Evolutionary conservation across 2,888 invertebrate species (phyloP).

Genomic region (Eudasyphora cyanicolor): DNA sequence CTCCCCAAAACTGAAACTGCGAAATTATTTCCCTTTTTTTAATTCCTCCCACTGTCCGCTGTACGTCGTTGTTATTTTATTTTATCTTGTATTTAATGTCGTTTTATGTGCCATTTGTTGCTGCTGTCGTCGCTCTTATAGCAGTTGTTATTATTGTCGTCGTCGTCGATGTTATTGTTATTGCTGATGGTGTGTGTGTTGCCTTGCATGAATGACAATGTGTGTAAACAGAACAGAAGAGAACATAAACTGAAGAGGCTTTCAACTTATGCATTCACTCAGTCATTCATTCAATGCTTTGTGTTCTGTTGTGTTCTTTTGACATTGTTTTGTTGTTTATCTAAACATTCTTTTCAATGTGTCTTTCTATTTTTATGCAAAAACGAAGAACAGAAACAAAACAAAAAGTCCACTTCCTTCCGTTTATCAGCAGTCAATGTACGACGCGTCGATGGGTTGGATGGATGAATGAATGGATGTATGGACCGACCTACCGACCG

Average conservation of each 20-base stretch:
- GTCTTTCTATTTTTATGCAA: slow-evolving; percentile 63
- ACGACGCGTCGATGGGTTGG: too few species aligned
- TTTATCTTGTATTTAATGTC: neutral
- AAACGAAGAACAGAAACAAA: slow-evolving; percentile 5
- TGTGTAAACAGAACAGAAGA: neutral
- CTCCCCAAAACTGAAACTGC: too few species aligned
- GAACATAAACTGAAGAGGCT: too few species aligned
- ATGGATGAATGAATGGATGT: too few species aligned
- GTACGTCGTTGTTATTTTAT: neutral
- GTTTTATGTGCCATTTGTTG: neutral
- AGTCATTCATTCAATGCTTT: slow-evolving; percentile 5
- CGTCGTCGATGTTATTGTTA: neutral
- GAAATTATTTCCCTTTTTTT: too few species aligned
- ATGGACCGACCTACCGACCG: too few species aligned
- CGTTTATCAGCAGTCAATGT: slow-evolving; percentile 64
- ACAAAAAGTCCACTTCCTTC: slow-evolving; percentile 62
- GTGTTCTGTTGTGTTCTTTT: neutral
- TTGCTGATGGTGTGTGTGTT: too few species aligned
- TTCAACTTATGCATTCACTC: too few species aligned
- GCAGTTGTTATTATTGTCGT: neutral
- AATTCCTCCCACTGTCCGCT: neutral
- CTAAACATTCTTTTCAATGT: slow-evolving; percentile 37
- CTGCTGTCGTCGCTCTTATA: neutral
- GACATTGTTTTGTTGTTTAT: slow-evolving; percentile 47
- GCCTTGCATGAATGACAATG: slow-evolving; percentile 6